Evolutionary conservation across 2,113 vertebrate species (phyloP).

Genomic region (Rhinogobius similis): DNA sequence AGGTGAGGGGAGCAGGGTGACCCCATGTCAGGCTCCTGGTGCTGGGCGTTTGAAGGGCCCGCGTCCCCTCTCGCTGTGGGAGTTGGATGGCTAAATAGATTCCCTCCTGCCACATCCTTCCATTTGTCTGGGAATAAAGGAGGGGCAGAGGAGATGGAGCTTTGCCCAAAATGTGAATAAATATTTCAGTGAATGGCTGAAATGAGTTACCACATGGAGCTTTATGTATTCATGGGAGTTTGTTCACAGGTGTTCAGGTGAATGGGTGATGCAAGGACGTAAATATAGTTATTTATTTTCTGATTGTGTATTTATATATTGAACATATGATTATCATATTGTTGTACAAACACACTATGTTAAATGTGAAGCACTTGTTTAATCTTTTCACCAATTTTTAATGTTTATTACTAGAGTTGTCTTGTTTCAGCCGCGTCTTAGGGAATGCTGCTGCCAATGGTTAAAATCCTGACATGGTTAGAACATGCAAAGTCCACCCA

Average conservation of each 20-base stretch:
- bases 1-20: conserved; percentile 92
- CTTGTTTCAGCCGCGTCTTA: no score
- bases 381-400: background rate
- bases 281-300: background rate
- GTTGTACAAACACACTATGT: background rate
- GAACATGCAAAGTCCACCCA: no score
- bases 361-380: background rate
- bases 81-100: conserved; percentile 95
- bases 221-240: conserved; percentile 83
- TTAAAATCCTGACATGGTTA: no score
- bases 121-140: conserved; percentile 97
- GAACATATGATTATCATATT: background rate
- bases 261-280: conserved; percentile 35
- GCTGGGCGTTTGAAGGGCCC: conserved; percentile 91
- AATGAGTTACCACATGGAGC: conserved; percentile 85
- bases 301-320: background rate
- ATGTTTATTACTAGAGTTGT: no score
- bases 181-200: conserved; percentile 95
- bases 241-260: conserved; percentile 53
- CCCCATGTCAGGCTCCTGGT: conserved; percentile 97
- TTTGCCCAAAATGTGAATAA: conserved; percentile 88
- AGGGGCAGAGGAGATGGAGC: conserved; percentile 83
- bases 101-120: conserved; percentile 87
- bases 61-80: conserved; percentile 86
- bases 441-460: no score